phyloP scores from a whole-genome alignment of 1,140 invertebrate species.

The Danaus melanippus region DNA sequence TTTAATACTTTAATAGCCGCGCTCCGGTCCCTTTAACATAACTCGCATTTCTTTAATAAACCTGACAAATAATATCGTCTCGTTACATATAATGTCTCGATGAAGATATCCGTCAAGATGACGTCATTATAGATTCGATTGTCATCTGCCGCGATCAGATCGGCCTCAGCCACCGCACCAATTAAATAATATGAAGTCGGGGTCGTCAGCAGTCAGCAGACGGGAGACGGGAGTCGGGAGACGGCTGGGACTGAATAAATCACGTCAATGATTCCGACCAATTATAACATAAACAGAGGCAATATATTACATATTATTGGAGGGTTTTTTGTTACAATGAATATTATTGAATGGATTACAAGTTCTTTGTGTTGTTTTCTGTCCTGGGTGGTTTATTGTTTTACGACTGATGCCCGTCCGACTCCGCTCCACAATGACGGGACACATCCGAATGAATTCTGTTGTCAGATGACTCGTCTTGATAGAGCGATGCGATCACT shows the following conservation, averaged over 20 bases:
- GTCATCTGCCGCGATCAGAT: constrained; percentile 20
- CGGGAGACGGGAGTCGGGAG: constrained; percentile 9
- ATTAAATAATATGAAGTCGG: constrained; percentile 17
- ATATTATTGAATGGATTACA: too few species aligned
- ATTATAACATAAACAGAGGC: constrained; percentile 26
- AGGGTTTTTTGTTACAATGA: neutral
- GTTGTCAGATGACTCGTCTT: constrained; percentile 29
- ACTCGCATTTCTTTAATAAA: too few species aligned
- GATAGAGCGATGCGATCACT: constrained; percentile 44
- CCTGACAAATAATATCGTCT: too few species aligned
- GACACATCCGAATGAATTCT: constrained; percentile 39
- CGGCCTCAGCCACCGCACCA: constrained; percentile 7
- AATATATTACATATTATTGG: constrained; percentile 20
- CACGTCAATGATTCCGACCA: constrained; percentile 26
- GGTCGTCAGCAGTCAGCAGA: constrained; percentile 7
- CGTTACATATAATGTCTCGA: too few species aligned
- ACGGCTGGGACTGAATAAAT: constrained; percentile 22
- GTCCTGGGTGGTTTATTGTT: constrained; percentile 51
- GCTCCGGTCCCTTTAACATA: too few species aligned
- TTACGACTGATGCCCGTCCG: constrained; percentile 34
- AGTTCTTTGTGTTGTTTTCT: too few species aligned
- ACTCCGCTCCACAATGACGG: constrained; percentile 36
- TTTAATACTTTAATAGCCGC: constrained; percentile 14
- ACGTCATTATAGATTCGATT: constrained; percentile 20
- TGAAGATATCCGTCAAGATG: constrained; percentile 6